Evolutionary conservation across 1,140 invertebrate genomes (phyloP), one percentile per base, ranked within the genome.

Genomic region (Drosophila pseudoobscura): DNA sequence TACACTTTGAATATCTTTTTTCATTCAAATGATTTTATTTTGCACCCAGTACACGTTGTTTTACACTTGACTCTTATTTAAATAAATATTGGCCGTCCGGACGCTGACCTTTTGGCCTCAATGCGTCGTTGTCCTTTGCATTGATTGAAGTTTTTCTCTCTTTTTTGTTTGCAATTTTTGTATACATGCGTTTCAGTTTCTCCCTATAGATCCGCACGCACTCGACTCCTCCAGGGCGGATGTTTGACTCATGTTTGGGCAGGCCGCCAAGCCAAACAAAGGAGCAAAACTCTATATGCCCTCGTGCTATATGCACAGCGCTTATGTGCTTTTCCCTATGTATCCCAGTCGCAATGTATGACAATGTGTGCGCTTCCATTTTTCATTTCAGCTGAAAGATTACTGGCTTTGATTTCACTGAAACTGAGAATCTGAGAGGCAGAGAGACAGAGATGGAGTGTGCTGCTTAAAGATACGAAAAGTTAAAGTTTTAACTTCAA

Each of bases 21-120:
- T n/a, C 61, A 20, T 20, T 22, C 58, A 22, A 15, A 20, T 22
- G 15, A 26, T 44, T 26, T 26, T 9, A 0, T 58, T 58, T 35
- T 31, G 31, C 31, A 2, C 9, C 3, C 31, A 9, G 8, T 0
- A 9, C 8, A 9, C 8, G 13, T 17, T 63, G 41, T 69, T 55
- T 44, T 43, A 15, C 24, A 24, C 39, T 53, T 51, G 46, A 41
- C 15, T 74, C 44, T 64, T 56, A 22, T 75, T 75, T 75, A 75
- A 75, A 75, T 75, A 68, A 75, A 68, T 75, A 54, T 66, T 58
- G 54, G 56, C 72, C 31, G 45, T 53, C 43, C 15, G 56, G 49
- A 45, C 59, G 52, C 55, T 83, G 80, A 83, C 75, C 80, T 68
- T 75, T 84, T 83, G 80, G 60, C 80, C 80, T 58, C 56, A 54